These are phyloP conservation scores for Mungos mungo DNA, from an alignment of 2,113 vertebrate species.

Conservation along the genomic window DNA sequence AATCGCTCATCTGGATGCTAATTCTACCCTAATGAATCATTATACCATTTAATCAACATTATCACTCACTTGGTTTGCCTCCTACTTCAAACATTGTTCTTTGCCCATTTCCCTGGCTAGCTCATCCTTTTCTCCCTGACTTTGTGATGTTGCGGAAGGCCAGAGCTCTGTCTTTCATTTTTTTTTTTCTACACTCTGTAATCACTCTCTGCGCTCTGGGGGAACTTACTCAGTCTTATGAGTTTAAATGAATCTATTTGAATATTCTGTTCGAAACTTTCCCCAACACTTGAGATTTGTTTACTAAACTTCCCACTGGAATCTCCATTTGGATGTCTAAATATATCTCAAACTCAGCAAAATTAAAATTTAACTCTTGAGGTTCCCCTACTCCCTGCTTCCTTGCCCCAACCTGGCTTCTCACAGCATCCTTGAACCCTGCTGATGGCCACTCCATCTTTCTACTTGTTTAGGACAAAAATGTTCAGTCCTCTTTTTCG, in stretches of 20 bases:
- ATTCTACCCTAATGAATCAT: background rate
- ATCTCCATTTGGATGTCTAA: background rate
- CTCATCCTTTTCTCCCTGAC: background rate
- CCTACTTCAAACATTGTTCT: background rate
- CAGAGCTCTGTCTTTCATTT: background rate
- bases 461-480: background rate
- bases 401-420: background rate
- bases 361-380: background rate
- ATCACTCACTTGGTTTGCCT: background rate
- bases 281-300: background rate
- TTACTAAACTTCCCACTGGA: background rate
- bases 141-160: background rate
- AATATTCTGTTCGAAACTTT: background rate
- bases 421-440: background rate
- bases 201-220: background rate
- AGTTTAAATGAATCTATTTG: background rate
- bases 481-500: background rate
- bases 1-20: background rate
- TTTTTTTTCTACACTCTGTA: background rate
- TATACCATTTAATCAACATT: background rate
- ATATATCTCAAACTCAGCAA: background rate
- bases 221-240: background rate
- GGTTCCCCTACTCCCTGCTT: background rate
- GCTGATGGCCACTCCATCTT: background rate
- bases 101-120: background rate